Base-by-base conservation (phyloP, 2,888 invertebrate genomes). In the Eupeodes latifasciatus region DNA sequence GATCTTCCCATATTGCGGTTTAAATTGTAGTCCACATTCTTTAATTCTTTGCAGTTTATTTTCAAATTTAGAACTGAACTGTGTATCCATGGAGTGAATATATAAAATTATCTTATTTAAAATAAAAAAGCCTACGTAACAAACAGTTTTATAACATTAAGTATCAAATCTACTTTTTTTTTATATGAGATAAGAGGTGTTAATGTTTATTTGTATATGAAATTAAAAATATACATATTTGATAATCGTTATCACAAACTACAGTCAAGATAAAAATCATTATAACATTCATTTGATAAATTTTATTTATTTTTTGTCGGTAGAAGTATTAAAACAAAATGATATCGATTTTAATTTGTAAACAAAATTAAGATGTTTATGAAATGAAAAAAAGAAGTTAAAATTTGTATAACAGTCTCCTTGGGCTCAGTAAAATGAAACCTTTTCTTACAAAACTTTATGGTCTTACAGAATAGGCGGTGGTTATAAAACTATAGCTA, bases 131-230 rank as follows among this genome's bases (percentile, higher is more conserved):
- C 12, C n/a, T 53, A 19, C 57, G 27, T 57, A 27, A 57, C n/a
- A 40, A 34, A 66, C 49, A 49, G 0, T 27, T 78, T 36, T 44
- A 78, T 67, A 19, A 51, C 12, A 67, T 59, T 59, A 6, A 40
- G 40, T 59, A 57, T 59, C 14, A 51, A 59, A 47, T 78, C 59
- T 59, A 40, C 16, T 16, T 9, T 5, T 12, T 16, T 9, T 5
- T 12, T 36, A 67, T 49, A 34, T 12, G 6, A 47, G 49, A 16
- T 55, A 66, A 44, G 51, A 16, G 16, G 40, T 12, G 53, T 11
- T 40, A 12, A 7, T 44, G 27, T 44, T 49, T 66, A 14, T 66
- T 66, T 49, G 19, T 66, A 7, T 36, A 34, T 2, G 14, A 59
- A 14, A 61, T 14, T 4, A 36, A 36, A 49, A 66, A 64, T 19